phyloP scores from a whole-genome alignment of 2,113 vertebrate species.

The Tenrec ecaudatus region DNA sequence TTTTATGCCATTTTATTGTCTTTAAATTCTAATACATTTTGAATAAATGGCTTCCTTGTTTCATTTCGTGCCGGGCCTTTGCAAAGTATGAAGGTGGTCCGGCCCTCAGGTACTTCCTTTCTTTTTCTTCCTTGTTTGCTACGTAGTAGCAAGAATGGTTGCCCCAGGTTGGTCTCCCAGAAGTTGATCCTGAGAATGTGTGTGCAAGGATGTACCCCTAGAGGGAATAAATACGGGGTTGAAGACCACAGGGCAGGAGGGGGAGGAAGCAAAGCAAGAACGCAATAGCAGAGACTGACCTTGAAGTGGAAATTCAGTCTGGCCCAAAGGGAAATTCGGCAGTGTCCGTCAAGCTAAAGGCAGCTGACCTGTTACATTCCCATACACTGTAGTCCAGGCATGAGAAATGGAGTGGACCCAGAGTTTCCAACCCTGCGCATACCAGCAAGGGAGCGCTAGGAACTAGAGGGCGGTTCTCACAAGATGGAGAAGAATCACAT shows the following conservation, averaged over 20 bases:
- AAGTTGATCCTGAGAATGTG: not conserved
- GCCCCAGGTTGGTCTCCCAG: not conserved
- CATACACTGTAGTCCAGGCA: fast-evolving
- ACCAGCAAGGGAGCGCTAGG: fast-evolving
- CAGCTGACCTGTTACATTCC: fast-evolving
- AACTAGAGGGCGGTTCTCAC: not conserved
- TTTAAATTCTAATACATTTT: not conserved
- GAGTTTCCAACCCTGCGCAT: not conserved
- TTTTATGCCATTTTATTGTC: not conserved
- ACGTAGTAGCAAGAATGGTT: not conserved
- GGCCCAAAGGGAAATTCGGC: too few species aligned
- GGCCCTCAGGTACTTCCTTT: fast-evolving
- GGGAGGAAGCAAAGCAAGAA: not conserved
- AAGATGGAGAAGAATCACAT: not conserved
- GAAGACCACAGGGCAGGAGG: fast-evolving
- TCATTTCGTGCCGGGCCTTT: too few species aligned
- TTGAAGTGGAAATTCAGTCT: fast-evolving
- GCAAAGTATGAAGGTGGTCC: fast-evolving
- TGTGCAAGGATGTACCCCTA: not conserved
- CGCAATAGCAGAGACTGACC: not conserved
- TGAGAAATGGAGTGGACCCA: too few species aligned
- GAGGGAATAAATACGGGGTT: too few species aligned
- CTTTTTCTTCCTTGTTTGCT: not conserved
- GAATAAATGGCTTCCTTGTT: fast-evolving
- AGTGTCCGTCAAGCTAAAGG: not conserved